Evolutionary conservation across 2,797 vertebrate genomes (phyloP).

Genomic region (Cyclopterus lumpus): DNA sequence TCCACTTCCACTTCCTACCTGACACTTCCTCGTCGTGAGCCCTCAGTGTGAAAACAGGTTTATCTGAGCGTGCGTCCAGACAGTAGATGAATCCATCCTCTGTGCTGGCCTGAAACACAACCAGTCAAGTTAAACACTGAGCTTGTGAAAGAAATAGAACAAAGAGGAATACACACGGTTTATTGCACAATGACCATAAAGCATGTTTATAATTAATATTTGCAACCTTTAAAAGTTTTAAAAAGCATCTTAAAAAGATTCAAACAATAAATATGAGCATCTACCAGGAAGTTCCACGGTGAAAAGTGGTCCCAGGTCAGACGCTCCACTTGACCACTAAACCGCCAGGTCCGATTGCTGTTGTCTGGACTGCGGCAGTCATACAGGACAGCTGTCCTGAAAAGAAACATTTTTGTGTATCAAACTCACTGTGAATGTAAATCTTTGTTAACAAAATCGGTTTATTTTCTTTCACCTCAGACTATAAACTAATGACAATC

Average conservation of each 20-base stretch:
- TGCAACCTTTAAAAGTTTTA: background rate
- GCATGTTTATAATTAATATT: background rate
- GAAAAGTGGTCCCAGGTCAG: constrained; percentile 96
- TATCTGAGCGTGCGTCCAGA: constrained; percentile 94
- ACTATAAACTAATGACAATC: background rate
- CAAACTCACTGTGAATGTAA: background rate
- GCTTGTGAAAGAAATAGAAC: background rate
- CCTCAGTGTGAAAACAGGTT: constrained; percentile 93
- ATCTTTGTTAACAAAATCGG: background rate
- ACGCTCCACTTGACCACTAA: constrained; percentile 96
- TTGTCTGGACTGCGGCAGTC: constrained; percentile 94
- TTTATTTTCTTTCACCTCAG: background rate
- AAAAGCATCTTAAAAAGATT: background rate
- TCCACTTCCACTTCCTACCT: constrained; percentile 77
- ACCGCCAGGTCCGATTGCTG: constrained; percentile 90
- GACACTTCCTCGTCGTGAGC: constrained; percentile 96
- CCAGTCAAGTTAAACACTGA: background rate
- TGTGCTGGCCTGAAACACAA: constrained; percentile 90
- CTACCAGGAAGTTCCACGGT: constrained; percentile 93
- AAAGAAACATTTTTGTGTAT: background rate
- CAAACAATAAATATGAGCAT: background rate
- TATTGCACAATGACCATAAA: background rate
- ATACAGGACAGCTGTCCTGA: constrained; percentile 90
- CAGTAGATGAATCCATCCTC: constrained; percentile 98
- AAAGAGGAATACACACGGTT: background rate